phyloP scores from a whole-genome alignment of 2,888 invertebrate genomes.

The Seira ritae region DNA sequence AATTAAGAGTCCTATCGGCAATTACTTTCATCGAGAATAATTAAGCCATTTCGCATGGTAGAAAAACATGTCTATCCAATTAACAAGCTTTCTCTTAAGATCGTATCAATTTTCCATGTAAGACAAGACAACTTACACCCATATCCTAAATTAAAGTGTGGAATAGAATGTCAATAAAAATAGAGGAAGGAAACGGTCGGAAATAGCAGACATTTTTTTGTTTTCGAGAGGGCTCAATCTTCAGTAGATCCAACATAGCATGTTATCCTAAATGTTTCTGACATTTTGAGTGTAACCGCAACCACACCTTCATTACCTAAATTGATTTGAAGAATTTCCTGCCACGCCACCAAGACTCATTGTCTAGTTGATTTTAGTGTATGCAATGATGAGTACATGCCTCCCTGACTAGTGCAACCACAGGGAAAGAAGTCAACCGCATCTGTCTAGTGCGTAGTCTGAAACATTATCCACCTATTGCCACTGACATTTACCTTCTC shows the following conservation, averaged over 20 bases:
- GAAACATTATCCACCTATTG: not conserved
- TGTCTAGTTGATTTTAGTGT: not conserved
- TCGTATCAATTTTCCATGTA: too few relatives aligned
- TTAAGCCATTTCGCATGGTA: too few relatives aligned
- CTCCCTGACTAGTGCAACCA: not conserved
- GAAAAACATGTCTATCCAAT: too few relatives aligned
- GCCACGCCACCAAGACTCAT: not conserved
- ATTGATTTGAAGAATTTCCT: not conserved
- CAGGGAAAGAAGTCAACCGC: not conserved
- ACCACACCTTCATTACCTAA: not conserved
- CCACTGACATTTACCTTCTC: not conserved
- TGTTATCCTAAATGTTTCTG: not conserved
- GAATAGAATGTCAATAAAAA: not conserved
- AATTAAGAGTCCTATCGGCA: constrained; percentile 4
- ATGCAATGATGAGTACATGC: not conserved
- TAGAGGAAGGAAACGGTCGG: not conserved
- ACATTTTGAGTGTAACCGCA: not conserved
- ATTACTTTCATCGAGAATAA: too few relatives aligned
- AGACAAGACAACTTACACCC: not conserved
- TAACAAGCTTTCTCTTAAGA: too few relatives aligned
- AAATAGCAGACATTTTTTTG: not conserved
- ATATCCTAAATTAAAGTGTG: not conserved
- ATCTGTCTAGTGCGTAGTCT: too few relatives aligned
- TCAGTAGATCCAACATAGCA: not conserved
- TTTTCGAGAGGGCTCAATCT: not conserved